These are phyloP conservation scores for Gorsachius goisagi DNA, from an alignment of 2,113 vertebrate genomes.

Conservation along the genomic window DNA sequence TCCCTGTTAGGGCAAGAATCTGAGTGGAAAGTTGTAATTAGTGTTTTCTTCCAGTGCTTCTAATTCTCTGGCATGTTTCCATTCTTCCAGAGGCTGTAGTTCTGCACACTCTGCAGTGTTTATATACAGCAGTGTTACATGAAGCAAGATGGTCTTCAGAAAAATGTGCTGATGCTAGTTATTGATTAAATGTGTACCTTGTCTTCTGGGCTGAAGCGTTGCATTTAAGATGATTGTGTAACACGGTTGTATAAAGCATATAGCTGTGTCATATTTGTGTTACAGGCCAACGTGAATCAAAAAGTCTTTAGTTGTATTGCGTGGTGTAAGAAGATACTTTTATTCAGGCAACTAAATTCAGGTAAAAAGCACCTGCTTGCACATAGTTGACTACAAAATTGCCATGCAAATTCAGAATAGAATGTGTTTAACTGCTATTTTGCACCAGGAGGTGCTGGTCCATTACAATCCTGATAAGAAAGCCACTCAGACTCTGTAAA, in stretches of 20 bases:
- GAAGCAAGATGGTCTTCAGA: background rate
- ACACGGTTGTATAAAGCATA: background rate
- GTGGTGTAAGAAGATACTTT: background rate
- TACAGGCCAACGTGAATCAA: background rate
- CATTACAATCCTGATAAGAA: background rate
- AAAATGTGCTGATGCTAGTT: constrained; percentile 19
- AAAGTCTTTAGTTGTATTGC: background rate
- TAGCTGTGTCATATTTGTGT: background rate
- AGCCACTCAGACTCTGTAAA: background rate
- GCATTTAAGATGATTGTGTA: background rate
- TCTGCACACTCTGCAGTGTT: background rate
- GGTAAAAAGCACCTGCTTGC: background rate
- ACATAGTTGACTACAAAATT: background rate
- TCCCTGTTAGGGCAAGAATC: background rate
- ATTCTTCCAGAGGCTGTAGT: background rate
- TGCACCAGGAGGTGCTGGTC: background rate
- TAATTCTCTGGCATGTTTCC: background rate
- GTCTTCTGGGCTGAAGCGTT: constrained; percentile 5
- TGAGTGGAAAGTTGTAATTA: background rate
- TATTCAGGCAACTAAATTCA: background rate
- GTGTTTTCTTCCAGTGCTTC: background rate
- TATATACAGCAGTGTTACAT: background rate
- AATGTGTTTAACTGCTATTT: background rate
- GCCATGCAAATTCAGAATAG: background rate
- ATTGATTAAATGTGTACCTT: constrained; percentile 26